Evolutionary conservation across 2,113 vertebrate genomes (phyloP).

Genomic region (Microcebus jonahi): DNA sequence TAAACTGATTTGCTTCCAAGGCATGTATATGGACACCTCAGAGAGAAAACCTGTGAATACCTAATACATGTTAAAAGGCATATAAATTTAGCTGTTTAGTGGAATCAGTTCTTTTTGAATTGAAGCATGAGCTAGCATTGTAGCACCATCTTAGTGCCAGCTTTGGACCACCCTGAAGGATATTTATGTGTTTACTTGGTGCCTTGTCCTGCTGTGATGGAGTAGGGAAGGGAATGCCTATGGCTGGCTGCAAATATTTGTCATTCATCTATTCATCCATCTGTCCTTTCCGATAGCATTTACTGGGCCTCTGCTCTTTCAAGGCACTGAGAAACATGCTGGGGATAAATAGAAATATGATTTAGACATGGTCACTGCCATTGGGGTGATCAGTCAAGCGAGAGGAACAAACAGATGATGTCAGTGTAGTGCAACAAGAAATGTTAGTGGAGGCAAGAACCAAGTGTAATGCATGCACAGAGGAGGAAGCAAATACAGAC

Average conservation of each 20-base stretch:
- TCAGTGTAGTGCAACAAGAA: neutral
- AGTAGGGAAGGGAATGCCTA: neutral
- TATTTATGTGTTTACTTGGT: conserved; percentile 6
- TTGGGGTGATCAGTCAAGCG: neutral
- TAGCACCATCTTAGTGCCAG: neutral
- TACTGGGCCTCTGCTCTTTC: neutral
- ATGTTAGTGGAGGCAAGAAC: neutral
- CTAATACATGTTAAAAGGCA: neutral
- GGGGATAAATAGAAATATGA: neutral
- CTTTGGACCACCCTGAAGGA: neutral
- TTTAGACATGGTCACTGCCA: neutral
- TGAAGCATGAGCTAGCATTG: neutral
- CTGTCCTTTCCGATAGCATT: neutral
- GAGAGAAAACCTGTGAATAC: neutral
- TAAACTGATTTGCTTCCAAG: conserved; percentile 33
- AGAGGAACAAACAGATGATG: neutral
- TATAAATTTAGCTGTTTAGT: neutral
- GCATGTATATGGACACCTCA: neutral
- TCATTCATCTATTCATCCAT: neutral
- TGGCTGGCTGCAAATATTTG: neutral
- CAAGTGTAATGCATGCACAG: neutral
- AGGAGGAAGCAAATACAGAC: neutral
- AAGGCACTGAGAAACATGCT: neutral
- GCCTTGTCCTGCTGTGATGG: neutral
- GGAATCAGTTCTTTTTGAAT: neutral